A percentile compares a stretch with the other conserved stretches of the same genome.
Conservation (phyloP, 2,113 vertebrate species). For the Callorhinus ursinus region DNA sequence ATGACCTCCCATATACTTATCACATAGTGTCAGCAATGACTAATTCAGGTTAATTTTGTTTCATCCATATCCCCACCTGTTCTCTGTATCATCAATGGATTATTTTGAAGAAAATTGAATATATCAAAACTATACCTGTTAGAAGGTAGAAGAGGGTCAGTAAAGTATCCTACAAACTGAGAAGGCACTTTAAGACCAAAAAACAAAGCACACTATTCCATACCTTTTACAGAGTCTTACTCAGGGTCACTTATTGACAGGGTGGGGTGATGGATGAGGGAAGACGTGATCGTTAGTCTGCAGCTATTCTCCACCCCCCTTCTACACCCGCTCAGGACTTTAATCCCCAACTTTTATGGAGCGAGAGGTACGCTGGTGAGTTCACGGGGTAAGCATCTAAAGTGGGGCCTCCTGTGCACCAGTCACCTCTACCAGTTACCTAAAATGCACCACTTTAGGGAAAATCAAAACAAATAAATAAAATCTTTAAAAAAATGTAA, state of each 20-base stretch:
- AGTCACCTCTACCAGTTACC: background rate
- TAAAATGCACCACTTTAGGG: background rate
- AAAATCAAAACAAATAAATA: background rate
- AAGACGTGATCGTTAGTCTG: background rate
- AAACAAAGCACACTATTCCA: background rate
- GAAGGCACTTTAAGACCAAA: background rate
- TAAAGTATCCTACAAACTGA: background rate
- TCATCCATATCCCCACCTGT: background rate
- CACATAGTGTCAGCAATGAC: background rate
- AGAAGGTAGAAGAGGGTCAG: background rate
- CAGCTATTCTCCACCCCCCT: background rate
- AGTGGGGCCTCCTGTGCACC: background rate
- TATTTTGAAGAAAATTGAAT: background rate
- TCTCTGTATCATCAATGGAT: background rate
- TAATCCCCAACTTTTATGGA: background rate
- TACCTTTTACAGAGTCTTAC: background rate
- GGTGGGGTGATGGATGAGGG: background rate
- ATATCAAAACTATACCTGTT: background rate
- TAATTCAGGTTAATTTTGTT: background rate
- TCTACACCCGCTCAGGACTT: background rate
- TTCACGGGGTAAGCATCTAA: background rate
- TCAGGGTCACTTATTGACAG: background rate
- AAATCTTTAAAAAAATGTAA: no score
- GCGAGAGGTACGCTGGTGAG: background rate
- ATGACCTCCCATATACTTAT: background rate